Base-by-base conservation (phyloP, 2,113 vertebrate species). In the Ceyx cyanopectus region DNA sequence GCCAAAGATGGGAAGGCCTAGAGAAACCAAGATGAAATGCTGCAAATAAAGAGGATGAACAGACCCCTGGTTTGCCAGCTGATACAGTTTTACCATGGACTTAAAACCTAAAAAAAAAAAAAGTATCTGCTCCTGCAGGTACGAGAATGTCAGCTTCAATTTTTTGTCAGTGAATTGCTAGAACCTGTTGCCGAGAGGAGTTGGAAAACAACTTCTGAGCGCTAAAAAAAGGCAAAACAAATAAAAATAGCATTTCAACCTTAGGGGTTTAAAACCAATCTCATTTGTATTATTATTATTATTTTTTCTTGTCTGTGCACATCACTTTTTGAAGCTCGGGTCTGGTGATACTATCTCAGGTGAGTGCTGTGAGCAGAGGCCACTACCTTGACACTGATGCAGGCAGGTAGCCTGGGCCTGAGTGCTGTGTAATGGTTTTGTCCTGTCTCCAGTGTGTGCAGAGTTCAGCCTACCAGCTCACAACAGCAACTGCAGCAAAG, bases 201-300 rank as follows among this genome's bases (percentile, higher is more conserved):
- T 1, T 87, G 74, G 78, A 76, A 87, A 91, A 77, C 46, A 79
- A 58, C 63, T 85, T 74, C 46, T 21, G 20, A 74, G 68, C 24
- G 29, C 30, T 76, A 51, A 89, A 82, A 82, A 5, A 20, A 20
- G 9, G 4, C 30, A 37, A 82, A 73, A 87, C 27, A 89, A 85
- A 90, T 46, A 75, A 82, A 92, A 95, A 76, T 50, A 85, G 43
- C 7, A 65, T 75, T 86, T 93, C 69, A 90, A 51, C 67, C 62
- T 88, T 54, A 58, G 81, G 40, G 7, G 29, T 88, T 93, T 81
- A 0, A 83, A 94, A 51, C 29, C 5, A 12, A 34, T 75, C n/a
- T 94, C 4, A 19, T 69, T 57, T 56, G 17, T 48, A 13, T 83
- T 18, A 53, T 65, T 53, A 34, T 34, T 34, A 34, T 7, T 34